A percentile compares a stretch with the other conserved stretches of the same genome.
phyloP scores from a whole-genome alignment of 2,113 vertebrate genomes.

The Hippocampus comes region DNA sequence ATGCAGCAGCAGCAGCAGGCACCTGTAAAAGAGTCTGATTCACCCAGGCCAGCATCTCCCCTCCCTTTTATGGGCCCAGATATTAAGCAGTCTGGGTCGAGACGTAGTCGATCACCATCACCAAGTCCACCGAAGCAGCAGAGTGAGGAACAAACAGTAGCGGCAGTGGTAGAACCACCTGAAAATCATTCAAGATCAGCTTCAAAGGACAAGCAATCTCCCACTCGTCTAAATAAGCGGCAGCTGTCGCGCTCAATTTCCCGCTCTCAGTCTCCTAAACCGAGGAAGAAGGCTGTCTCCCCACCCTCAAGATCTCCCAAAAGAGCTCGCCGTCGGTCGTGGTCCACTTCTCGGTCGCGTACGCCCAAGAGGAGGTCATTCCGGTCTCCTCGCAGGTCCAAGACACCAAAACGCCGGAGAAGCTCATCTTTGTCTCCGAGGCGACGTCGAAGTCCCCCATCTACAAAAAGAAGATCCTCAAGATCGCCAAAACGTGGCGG shows the following conservation, averaged over 20 bases:
- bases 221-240: slow-evolving; percentile 43
- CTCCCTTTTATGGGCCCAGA: slow-evolving; percentile 39
- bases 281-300: slow-evolving; percentile 48
- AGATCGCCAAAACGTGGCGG: slow-evolving; percentile 55
- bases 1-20: slow-evolving; percentile 41
- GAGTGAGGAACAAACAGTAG: slow-evolving; percentile 15
- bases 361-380: slow-evolving; percentile 64
- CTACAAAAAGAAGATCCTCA: slow-evolving; percentile 51
- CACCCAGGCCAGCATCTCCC: slow-evolving; percentile 50
- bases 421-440: slow-evolving; percentile 59
- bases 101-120: slow-evolving; percentile 59
- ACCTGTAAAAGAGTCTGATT: slow-evolving; percentile 72
- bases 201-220: slow-evolving; percentile 44
- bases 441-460: slow-evolving; percentile 39
- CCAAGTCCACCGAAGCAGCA: slow-evolving; percentile 31
- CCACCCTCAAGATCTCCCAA: slow-evolving; percentile 40
- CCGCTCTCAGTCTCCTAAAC: slow-evolving; percentile 51
- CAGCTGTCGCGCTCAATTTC: slow-evolving; percentile 48
- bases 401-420: slow-evolving; percentile 58
- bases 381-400: slow-evolving; percentile 63
- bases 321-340: slow-evolving; percentile 30
- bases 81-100: slow-evolving; percentile 51
- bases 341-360: slow-evolving; percentile 56
- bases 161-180: slow-evolving; percentile 34
- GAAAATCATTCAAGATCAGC: slow-evolving; percentile 45